Percentiles rank a stretch among this genome's conserved stretches.
Conservation (phyloP, 1,140 invertebrate species). For the Bombus breviceps region DNA sequence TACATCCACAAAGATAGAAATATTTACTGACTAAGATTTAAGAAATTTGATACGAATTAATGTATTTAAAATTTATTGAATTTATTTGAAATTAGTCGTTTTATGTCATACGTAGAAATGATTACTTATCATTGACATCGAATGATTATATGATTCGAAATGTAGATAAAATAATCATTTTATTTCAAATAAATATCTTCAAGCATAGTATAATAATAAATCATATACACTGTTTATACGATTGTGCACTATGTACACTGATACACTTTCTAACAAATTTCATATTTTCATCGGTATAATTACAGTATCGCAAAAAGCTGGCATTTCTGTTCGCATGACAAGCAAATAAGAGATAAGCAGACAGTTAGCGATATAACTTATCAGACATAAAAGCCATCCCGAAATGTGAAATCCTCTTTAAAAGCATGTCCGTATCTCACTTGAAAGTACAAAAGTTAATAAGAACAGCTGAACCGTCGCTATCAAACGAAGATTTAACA, state of each 20-base stretch:
- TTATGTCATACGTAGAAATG: no score
- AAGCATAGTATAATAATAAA: no score
- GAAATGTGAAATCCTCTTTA: slow-evolving; percentile 30
- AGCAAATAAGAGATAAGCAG: slow-evolving; percentile 27
- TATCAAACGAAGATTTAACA: slow-evolving; percentile 15
- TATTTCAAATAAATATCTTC: no score
- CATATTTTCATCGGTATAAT: not conserved
- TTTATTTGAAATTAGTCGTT: no score
- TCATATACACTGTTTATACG: not conserved
- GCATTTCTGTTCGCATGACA: slow-evolving; percentile 1
- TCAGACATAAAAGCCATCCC: slow-evolving; percentile 31
- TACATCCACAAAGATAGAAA: no score
- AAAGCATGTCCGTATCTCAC: slow-evolving; percentile 5
- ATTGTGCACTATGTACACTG: not conserved
- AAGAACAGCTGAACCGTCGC: not conserved
- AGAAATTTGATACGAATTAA: no score
- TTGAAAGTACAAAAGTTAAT: slow-evolving; percentile 15
- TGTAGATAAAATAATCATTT: no score
- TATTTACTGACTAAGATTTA: no score
- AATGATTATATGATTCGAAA: no score
- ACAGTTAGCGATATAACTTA: slow-evolving; percentile 18
- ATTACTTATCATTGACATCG: no score
- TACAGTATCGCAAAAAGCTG: slow-evolving; percentile 1
- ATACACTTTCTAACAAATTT: not conserved
- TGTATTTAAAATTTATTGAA: no score